These are phyloP conservation scores for Columba guinea DNA, from an alignment of 2,797 vertebrate genomes.

Conservation along the genomic window DNA sequence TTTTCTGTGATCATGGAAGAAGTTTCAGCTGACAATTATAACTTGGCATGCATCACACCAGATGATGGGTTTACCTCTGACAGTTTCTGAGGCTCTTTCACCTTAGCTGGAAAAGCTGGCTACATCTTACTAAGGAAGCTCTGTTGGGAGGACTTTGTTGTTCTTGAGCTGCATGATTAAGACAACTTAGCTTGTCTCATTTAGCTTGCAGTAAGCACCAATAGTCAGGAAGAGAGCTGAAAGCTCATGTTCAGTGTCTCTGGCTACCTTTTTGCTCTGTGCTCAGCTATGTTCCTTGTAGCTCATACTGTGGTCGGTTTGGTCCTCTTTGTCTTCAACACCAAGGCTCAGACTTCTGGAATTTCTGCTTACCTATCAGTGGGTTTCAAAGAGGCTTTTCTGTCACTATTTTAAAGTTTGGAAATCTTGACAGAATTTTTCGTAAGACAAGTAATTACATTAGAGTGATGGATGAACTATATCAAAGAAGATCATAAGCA, in stretches of 20 bases:
- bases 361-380: not conserved
- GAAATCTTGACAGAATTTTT: slow-evolving; percentile 23
- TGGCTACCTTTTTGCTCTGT: not conserved
- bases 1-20: not conserved
- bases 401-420: not conserved
- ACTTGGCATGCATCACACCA: not conserved
- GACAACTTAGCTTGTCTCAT: not conserved
- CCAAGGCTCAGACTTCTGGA: not conserved
- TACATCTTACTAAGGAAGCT: not conserved
- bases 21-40: not conserved
- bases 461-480: not conserved
- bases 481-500: not conserved
- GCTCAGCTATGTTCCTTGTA: not conserved
- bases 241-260: not conserved
- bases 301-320: not conserved
- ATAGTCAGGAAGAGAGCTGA: not conserved
- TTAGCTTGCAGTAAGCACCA: not conserved
- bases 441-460: slow-evolving; percentile 31
- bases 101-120: not conserved
- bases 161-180: not conserved
- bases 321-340: not conserved
- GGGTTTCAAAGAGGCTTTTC: not conserved
- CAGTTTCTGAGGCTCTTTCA: not conserved
- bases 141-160: not conserved
- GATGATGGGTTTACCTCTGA: not conserved